A percentile compares a stretch with the other conserved stretches of the same genome.
Conservation (phyloP, 2,113 vertebrate genomes). For the Ascaphus truei region DNA sequence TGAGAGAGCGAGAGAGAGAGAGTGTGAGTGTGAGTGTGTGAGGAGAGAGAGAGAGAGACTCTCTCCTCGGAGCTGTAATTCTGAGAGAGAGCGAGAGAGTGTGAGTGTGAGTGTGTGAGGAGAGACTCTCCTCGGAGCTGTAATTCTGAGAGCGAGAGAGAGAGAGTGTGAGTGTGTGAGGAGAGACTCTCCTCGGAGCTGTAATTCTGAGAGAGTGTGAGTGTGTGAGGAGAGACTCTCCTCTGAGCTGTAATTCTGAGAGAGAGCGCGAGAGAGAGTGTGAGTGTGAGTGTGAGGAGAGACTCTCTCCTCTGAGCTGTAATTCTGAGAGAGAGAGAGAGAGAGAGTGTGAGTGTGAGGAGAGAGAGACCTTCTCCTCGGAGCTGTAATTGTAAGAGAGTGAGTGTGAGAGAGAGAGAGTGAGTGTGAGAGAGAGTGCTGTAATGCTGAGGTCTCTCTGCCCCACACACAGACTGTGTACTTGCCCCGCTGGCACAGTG, state of each 20-base stretch:
- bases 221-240: neutral
- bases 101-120: neutral
- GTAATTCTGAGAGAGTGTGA: neutral
- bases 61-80: neutral
- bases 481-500: no score
- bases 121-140: neutral
- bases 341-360: no score
- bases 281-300: neutral
- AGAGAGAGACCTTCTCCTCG: constrained; percentile 45
- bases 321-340: neutral
- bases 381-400: neutral
- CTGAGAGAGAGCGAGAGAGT: neutral
- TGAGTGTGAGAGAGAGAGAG: neutral
- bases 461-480: no score
- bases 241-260: neutral
- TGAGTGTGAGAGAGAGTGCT: neutral
- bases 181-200: no score
- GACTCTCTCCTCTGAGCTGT: no score
- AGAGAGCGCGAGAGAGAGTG: neutral
- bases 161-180: no score
- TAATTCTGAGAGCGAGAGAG: neutral
- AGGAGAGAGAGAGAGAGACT: neutral
- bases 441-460: neutral
- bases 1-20: neutral
- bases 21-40: neutral